Evolutionary conservation across 2,797 vertebrate genomes (phyloP), one percentile per base, ranked within the genome.

Genomic region (Distichodus sexfasciatus): DNA sequence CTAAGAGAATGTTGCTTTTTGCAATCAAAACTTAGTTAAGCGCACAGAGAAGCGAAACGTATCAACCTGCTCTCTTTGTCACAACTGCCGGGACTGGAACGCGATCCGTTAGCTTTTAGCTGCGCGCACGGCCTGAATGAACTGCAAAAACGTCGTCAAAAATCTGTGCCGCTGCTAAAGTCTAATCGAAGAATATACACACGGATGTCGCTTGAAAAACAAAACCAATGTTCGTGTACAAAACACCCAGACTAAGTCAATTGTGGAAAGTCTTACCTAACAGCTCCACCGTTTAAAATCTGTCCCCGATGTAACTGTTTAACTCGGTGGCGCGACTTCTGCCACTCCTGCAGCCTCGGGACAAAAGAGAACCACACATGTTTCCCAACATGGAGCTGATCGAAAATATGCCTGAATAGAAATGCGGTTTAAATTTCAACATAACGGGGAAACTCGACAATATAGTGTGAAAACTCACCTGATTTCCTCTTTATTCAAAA

Each of bases 331-430:
- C 17, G 9, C 8, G 0, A 14, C 7, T n/a, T 12, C 4, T 10
- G 17, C 8, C 62, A 29, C 5, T 19, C 50, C 41, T n/a, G 33
- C 33, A 38, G 67, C 33, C 53, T 11, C 4, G 7, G 3, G 2
- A 58, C 23, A 58, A 58, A 24, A 54, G 33, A 53, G 23, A 4
- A 24, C 44, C 50, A 54, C 79, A 81, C 71, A 65, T 17, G 46
- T 10, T 61, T 44, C 21, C 2, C 24, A 1, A 0, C 1, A 4
- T 0, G 28, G 7, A 8, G 23, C 47, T 79, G 77, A 0, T 81
- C 8, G 9, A 38, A 33, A 0, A 0, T 5, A 1, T 79, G 88
- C 89, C 87, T 79, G 77, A 74, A 12, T 2, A 15, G 75, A 83
- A 79, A 6, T 1, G 4, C 0, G 8, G n/a, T 1, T 15, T 46